Percentiles rank a stretch among this genome's conserved stretches.
Evolutionary conservation across 2,113 vertebrate species (phyloP).

Genomic region (Neolamprologus hecqui): DNA sequence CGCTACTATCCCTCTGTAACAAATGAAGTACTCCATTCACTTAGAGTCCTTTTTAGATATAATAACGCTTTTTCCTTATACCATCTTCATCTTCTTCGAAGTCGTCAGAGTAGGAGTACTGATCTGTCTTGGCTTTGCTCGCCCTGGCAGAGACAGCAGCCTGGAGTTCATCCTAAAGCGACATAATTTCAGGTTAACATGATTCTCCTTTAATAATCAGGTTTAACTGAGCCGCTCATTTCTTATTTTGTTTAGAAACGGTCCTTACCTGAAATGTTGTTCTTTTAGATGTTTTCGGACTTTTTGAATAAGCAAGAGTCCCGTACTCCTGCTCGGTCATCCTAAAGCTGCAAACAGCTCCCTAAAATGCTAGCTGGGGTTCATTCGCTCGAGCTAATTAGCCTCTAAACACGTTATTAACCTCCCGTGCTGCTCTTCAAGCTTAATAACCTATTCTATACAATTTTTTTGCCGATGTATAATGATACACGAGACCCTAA

Average conservation of each 20-base stretch:
- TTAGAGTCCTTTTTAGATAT: neutral
- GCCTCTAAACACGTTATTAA: neutral
- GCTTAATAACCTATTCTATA: neutral
- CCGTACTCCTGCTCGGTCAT: constrained; percentile 63
- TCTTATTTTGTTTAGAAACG: neutral
- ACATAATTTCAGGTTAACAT: neutral
- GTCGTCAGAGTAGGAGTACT: constrained; percentile 73
- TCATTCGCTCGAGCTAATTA: neutral
- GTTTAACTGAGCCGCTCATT: neutral
- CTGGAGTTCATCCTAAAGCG: constrained; percentile 78
- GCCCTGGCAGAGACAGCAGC: constrained; percentile 71
- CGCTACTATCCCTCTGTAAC: neutral
- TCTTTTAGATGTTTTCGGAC: constrained; percentile 77
- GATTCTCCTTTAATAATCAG: neutral
- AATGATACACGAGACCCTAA: neutral
- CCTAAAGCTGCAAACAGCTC: neutral
- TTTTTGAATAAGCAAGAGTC: constrained; percentile 77
- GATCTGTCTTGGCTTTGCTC: constrained; percentile 47
- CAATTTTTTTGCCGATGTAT: neutral
- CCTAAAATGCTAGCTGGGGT: constrained; percentile 25
- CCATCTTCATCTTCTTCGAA: constrained; percentile 76
- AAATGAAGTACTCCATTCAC: neutral
- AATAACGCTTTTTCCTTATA: neutral
- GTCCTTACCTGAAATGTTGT: constrained; percentile 81
- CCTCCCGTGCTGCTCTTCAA: neutral